These are phyloP conservation scores for Drosophila meridionalis DNA, from an alignment of 2,888 invertebrate species.

Conservation along the genomic window DNA sequence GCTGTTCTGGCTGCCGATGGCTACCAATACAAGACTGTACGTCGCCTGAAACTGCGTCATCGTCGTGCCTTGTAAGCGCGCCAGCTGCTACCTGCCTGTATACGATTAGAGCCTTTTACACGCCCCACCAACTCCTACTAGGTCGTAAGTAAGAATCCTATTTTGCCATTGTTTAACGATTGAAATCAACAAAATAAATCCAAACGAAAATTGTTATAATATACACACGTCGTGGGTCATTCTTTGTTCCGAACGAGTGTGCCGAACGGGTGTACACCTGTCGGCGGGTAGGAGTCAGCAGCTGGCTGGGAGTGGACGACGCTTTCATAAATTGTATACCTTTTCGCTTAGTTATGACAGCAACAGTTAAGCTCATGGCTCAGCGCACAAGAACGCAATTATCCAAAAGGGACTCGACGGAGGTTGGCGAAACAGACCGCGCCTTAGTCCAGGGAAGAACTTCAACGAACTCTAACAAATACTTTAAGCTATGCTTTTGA, in stretches of 20 bases:
- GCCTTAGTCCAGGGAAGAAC: conserved; percentile 52
- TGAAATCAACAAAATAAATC: conserved; percentile 77
- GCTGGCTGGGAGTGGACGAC: conserved; percentile 40
- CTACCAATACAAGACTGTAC: conserved; percentile 68
- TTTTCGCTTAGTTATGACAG: conserved; percentile 81
- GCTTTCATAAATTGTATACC: conserved; percentile 81
- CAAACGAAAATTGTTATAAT: conserved; percentile 73
- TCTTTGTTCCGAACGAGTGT: conserved; percentile 39
- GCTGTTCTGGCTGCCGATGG: conserved; percentile 56
- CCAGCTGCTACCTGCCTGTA: conserved; percentile 53
- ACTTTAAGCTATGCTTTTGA: conserved; percentile 82
- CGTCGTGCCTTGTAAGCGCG: conserved; percentile 71
- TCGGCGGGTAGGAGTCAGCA: conserved; percentile 16
- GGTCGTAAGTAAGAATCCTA: conserved; percentile 62
- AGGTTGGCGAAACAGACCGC: conserved; percentile 23
- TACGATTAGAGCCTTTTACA: conserved; percentile 58
- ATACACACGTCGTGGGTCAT: conserved; percentile 49
- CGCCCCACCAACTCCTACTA: conserved; percentile 61
- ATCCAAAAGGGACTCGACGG: conserved; percentile 65
- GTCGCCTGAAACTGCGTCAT: conserved; percentile 71
- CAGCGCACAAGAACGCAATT: conserved; percentile 81
- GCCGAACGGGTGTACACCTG: conserved; percentile 38
- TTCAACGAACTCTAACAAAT: conserved; percentile 77
- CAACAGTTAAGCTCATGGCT: conserved; percentile 81
- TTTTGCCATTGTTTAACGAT: conserved; percentile 76